A percentile compares a stretch with the other conserved stretches of the same genome.
Evolutionary conservation across 1,140 invertebrate species (phyloP).

Genomic region (Protaetia brevitarsis): DNA sequence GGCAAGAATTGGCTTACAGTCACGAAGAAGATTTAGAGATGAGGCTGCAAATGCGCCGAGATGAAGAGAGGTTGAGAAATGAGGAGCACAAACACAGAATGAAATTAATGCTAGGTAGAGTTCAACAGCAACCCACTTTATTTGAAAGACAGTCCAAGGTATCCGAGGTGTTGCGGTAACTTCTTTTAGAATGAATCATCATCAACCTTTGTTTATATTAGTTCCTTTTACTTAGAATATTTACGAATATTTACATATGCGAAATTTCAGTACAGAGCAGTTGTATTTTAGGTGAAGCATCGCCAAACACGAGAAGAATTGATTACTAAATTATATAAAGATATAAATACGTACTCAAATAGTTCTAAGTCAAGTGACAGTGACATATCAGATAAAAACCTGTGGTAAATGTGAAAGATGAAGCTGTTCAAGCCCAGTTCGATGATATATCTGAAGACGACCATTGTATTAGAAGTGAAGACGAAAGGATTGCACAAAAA

Average conservation of each 20-base stretch:
- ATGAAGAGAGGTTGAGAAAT: conserved; percentile 62
- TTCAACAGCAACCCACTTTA: conserved; percentile 64
- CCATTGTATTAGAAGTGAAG: neutral
- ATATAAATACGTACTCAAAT: conserved; percentile 25
- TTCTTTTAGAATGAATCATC: neutral
- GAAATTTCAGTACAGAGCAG: neutral
- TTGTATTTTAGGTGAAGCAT: conserved; percentile 32
- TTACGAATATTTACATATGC: too few species aligned
- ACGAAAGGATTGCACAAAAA: neutral
- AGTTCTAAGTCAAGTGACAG: conserved; percentile 27
- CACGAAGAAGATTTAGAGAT: conserved; percentile 66
- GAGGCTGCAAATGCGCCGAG: conserved; percentile 59
- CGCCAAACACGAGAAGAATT: conserved; percentile 40
- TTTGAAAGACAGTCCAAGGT: conserved; percentile 70
- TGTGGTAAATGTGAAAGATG: conserved; percentile 39
- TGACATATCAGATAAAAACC: conserved; percentile 33
- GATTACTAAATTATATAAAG: conserved; percentile 36
- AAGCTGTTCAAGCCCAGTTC: conserved; percentile 33
- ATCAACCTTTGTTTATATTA: neutral
- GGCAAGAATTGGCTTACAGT: conserved; percentile 65
- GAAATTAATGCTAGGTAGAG: conserved; percentile 67
- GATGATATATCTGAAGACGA: conserved; percentile 30
- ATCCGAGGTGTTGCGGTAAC: neutral
- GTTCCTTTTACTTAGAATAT: neutral
- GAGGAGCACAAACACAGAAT: conserved; percentile 66